Evolutionary conservation across 92 coral and sea anemone species (phyloP).

Genomic region (Palythoa grandiflora): DNA sequence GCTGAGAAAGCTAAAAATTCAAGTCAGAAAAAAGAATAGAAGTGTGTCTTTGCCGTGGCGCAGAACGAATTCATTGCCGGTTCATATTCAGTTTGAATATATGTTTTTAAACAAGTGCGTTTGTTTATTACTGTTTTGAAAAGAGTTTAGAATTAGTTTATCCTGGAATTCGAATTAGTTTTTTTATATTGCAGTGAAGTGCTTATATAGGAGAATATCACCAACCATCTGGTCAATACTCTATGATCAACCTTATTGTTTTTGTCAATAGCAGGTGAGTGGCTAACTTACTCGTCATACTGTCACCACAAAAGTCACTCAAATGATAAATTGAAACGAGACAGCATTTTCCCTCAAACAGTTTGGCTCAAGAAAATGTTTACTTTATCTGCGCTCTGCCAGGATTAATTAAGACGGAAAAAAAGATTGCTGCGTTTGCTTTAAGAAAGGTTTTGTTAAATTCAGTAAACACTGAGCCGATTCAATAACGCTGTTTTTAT

Average conservation of each 20-base stretch:
- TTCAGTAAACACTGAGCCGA: conserved; percentile 22
- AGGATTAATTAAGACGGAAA: conserved; percentile 28
- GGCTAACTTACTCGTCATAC: neutral
- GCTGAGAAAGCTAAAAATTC: neutral
- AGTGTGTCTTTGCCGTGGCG: no score
- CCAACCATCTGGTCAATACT: conserved; percentile 22
- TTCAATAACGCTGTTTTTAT: conserved; percentile 44
- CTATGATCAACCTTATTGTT: neutral
- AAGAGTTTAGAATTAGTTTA: neutral
- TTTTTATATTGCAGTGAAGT: neutral
- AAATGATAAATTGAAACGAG: conserved; percentile 27
- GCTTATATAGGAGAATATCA: neutral
- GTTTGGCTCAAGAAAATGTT: conserved; percentile 10
- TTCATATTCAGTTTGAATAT: neutral
- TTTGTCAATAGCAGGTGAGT: conserved; percentile 18
- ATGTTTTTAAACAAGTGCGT: neutral
- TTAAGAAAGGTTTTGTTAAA: conserved; percentile 42
- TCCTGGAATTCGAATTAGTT: conserved; percentile 16
- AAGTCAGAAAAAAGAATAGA: no score
- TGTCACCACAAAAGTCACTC: neutral
- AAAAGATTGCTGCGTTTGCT: conserved; percentile 27
- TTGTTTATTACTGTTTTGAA: conserved; percentile 6
- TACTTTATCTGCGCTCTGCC: conserved; percentile 20
- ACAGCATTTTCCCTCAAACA: neutral
- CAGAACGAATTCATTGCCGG: no score